Evolutionary conservation across 53 echinoderm and acorn worm species (phyloP), one percentile per base, ranked within the genome.

Genomic region (Paracentrotus lividus): DNA sequence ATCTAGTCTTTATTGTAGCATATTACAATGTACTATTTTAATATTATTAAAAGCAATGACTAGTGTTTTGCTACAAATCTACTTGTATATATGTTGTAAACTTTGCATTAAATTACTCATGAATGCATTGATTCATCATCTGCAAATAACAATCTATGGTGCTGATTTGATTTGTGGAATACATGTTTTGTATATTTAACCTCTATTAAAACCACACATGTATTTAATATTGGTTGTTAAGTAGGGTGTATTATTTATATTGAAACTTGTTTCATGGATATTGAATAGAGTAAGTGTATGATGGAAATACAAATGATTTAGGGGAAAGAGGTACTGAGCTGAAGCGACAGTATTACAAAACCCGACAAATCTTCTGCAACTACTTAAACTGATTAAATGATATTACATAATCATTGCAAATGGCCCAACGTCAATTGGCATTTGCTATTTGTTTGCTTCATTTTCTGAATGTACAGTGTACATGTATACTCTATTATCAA

Each of bases 91-190:
- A 64, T 64, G 64, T 29, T 31, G 31, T 64, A 31, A 64, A 2
- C 64, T 64, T 64, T 59, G 29, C 64, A 27, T 64, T 7, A n/a
- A 16, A 24, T 81, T 78, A 45, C 47, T 8, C 43, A 16, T 66
- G n/a, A 44, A 5, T 78, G 40, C 43, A 43, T 77, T 81, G 81
- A 81, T 81, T 81, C 47, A 36, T 47, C 49, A 81, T 26, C 81
- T 81, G 81, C 81, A 47, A 81, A 47, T 81, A 81, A 81, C 81
- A 81, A 76, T 81, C 49, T 47, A 81, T 81, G 81, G 81, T 81
- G 81, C 81, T 81, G 81, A 81, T 81, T 81, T 47, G 47, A 12
- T 44, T 47, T 47, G 81, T 49, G 81, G 81, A 81, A 81, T 81
- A 81, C 47, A 51, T 12, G n/a, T n/a, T n/a, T n/a, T n/a, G 12